Conservation (phyloP, 2,113 vertebrate species). For the Dromiciops gliroides region DNA sequence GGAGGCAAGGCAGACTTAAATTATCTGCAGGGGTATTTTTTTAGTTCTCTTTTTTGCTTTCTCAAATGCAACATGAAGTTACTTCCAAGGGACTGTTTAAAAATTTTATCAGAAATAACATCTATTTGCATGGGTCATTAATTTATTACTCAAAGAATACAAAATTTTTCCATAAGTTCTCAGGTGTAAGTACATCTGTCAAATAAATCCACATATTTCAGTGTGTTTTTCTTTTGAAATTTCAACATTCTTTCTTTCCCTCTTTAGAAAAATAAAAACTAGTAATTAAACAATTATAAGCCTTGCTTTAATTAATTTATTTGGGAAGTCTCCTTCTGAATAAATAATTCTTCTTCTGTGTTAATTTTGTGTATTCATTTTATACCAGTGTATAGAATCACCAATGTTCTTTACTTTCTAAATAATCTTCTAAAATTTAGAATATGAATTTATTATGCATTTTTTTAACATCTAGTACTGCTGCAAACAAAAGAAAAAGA, state of each 20-base stretch:
- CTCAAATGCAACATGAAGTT: constrained; percentile 34
- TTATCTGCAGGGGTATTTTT: neutral
- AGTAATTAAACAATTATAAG: constrained; percentile 33
- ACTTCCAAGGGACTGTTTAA: constrained; percentile 37
- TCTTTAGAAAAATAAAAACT: constrained; percentile 2
- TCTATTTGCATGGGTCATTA: neutral
- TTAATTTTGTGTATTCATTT: constrained; percentile 34
- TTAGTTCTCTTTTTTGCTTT: neutral
- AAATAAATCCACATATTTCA: constrained; percentile 27
- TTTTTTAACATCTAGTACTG: neutral
- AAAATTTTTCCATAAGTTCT: neutral
- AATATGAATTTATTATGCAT: neutral
- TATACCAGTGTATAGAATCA: neutral
- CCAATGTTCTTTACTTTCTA: neutral
- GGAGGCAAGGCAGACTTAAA: constrained; percentile 23
- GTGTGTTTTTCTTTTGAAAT: constrained; percentile 23
- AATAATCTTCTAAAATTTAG: neutral
- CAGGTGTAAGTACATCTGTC: constrained; percentile 14
- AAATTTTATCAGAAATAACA: constrained; percentile 42
- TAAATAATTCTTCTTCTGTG: constrained; percentile 13
- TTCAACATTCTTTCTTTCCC: constrained; percentile 21
- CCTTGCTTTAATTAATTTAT: constrained; percentile 11
- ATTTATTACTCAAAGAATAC: constrained; percentile 44
- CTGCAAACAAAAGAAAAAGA: constrained; percentile 51
- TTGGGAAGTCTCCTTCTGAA: constrained; percentile 51